phyloP scores from a whole-genome alignment of 2,797 vertebrate genomes.

The Poecilia velifera region DNA sequence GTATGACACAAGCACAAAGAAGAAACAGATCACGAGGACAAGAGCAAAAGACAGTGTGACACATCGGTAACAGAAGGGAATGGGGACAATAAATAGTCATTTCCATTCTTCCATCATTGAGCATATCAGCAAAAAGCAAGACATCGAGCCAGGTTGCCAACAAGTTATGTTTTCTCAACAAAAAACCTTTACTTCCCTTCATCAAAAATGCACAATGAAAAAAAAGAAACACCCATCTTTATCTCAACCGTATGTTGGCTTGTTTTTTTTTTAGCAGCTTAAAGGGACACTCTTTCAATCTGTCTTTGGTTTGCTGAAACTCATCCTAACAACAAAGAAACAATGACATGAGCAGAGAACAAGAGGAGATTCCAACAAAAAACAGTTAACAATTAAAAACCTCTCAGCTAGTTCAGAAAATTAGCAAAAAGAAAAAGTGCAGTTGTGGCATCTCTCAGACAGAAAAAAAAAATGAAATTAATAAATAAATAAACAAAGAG shows the following conservation, averaged over 20 bases:
- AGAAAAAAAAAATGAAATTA: slow-evolving; percentile 22
- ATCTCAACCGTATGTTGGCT: slow-evolving; percentile 63
- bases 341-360: slow-evolving; percentile 60
- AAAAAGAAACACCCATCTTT: slow-evolving; percentile 60
- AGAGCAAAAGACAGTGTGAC: slow-evolving; percentile 70
- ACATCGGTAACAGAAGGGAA: slow-evolving; percentile 73
- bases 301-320: slow-evolving; percentile 84
- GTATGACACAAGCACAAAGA: slow-evolving; percentile 74
- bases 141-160: slow-evolving; percentile 50
- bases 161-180: slow-evolving; percentile 11
- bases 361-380: slow-evolving; percentile 63
- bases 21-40: slow-evolving; percentile 66
- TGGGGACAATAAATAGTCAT: slow-evolving; percentile 68
- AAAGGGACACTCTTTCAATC: slow-evolving; percentile 82
- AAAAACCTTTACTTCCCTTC: slow-evolving; percentile 47
- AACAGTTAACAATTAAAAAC: slow-evolving; percentile 59
- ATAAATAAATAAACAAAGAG: slow-evolving; percentile 55
- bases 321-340: slow-evolving; percentile 60
- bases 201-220: slow-evolving; percentile 63
- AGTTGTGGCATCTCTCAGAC: slow-evolving; percentile 65
- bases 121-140: slow-evolving; percentile 66
- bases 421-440: slow-evolving; percentile 74
- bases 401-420: slow-evolving; percentile 78
- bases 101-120: slow-evolving; percentile 58
- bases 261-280: slow-evolving; percentile 67